These are phyloP conservation scores for Caiman crocodilus DNA, from an alignment of 2,797 vertebrate species.

Conservation along the genomic window DNA sequence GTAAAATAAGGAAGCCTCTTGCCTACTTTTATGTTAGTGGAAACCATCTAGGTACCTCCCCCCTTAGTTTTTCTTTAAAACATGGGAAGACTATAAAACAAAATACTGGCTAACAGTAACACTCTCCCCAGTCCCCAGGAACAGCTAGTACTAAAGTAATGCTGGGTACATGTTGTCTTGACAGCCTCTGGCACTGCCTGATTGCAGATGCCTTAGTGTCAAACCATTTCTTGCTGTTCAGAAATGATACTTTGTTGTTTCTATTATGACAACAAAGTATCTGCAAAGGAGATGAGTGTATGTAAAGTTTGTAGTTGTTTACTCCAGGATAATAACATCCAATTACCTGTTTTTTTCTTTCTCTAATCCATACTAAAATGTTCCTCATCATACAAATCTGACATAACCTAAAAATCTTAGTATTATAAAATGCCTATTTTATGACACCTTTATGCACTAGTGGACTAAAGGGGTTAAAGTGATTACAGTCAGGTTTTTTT, in stretches of 20 bases:
- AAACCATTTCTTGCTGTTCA: slow-evolving; percentile 34
- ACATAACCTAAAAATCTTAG: not conserved
- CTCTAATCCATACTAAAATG: not conserved
- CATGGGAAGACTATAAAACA: not conserved
- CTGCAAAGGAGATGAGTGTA: not conserved
- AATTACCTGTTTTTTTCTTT: accelerated
- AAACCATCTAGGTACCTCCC: not conserved
- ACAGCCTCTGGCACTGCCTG: slow-evolving; percentile 33
- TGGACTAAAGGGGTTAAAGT: not conserved
- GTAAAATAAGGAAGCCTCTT: not conserved
- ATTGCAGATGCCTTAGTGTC: slow-evolving; percentile 33
- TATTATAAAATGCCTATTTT: not conserved
- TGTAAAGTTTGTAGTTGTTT: not conserved
- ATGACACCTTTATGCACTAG: not conserved
- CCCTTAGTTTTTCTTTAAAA: not conserved
- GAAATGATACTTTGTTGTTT: not conserved
- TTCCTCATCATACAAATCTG: not conserved
- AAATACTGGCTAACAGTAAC: not conserved
- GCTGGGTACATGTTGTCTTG: slow-evolving; percentile 30
- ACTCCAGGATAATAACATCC: not conserved
- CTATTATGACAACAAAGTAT: not conserved
- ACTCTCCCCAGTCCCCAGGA: not conserved
- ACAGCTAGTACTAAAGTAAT: slow-evolving; percentile 45
- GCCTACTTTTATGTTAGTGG: not conserved
- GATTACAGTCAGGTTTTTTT: not conserved